A percentile compares a stretch with the other conserved stretches of the same genome.
phyloP scores from a whole-genome alignment of 2,888 invertebrate genomes.

The Drosophila aldrichi region DNA sequence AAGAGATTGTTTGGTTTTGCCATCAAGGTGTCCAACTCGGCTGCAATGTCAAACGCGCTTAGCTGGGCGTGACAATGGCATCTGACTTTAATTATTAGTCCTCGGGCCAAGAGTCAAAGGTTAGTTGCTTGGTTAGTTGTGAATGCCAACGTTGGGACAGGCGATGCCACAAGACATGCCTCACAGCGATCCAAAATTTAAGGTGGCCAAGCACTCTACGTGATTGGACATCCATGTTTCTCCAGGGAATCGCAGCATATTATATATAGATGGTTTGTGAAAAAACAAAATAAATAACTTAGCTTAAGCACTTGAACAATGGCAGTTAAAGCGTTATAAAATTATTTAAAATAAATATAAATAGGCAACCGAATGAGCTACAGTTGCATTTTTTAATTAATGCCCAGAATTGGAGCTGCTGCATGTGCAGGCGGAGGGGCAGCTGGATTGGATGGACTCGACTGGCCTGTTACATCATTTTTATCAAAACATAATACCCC shows the following conservation, averaged over 20 bases:
- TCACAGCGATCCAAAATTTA: not conserved
- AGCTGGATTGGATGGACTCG: too few species aligned
- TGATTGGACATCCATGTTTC: slow-evolving; percentile 29
- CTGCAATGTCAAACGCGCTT: slow-evolving; percentile 51
- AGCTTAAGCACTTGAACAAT: too few species aligned
- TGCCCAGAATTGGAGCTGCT: not conserved
- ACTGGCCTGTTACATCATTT: not conserved
- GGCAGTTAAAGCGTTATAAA: too few species aligned
- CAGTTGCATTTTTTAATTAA: not conserved
- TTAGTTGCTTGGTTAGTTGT: slow-evolving; percentile 17
- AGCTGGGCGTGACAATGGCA: slow-evolving; percentile 48
- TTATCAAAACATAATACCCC: not conserved
- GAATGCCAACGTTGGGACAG: slow-evolving; percentile 19
- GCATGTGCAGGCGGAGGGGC: not conserved
- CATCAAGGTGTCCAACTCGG: slow-evolving; percentile 62
- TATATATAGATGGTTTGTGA: too few species aligned
- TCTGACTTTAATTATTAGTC: slow-evolving; percentile 60
- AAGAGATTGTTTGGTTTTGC: slow-evolving; percentile 56
- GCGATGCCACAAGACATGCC: slow-evolving; percentile 6
- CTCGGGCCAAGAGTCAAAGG: slow-evolving; percentile 36
- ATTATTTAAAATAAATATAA: not conserved
- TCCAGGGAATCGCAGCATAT: not conserved
- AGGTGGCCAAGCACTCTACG: slow-evolving; percentile 40
- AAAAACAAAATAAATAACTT: too few species aligned
- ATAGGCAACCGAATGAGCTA: not conserved